Evolutionary conservation across 37 sponge, comb jelly and placozoan genomes (phyloP), one percentile per base, ranked within the genome.

Genomic region (Lycopodina hypogea): DNA sequence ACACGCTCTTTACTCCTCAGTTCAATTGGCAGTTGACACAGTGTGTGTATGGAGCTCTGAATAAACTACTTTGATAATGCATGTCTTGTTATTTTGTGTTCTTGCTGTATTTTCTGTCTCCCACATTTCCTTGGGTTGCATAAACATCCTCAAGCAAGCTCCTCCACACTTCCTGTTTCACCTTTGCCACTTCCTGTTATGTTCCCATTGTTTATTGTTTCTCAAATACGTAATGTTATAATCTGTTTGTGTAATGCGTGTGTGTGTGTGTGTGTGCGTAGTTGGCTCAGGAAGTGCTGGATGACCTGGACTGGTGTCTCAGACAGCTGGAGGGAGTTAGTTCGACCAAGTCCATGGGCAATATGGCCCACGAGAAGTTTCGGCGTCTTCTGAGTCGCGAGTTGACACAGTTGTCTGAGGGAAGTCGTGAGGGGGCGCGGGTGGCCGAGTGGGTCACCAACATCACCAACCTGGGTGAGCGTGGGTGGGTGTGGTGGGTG

Each of bases 321-420:
- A 85, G 86, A 32, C 79, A 86, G 72, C 89, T 96, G 39, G 89
- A 96, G 79, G 70, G 83, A 21, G 74, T 96, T 37, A 77, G 93
- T 77, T 88, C 93, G 6, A 78, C 81, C 14, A 96, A 96, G 75
- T 84, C 87, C 26, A 83, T 93, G 71, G 93, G 97, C 0, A 82
- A 64, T 21, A 73, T 95, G 95, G 95, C 95, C 1, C 89, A 90
- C 76, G 86, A 76, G 61, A 90, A 95, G 91, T 93, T 89, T 70
- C 83, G 84, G 22, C 68, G 87, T 56, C 33, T 93, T 42, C 63
- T 93, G 29, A 57, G 64, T 36, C 35, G 85, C 0, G 90, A 89
- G 61, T 76, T 93, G 22, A 84, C 90, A 3, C 82, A 83, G 8
- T 41, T 93, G 61, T 86, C 90, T 8, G 90, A 87, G 69, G 77